Base-by-base conservation (phyloP, 92 coral and sea anemone genomes). In the Chrysogorgia sp. region DNA sequence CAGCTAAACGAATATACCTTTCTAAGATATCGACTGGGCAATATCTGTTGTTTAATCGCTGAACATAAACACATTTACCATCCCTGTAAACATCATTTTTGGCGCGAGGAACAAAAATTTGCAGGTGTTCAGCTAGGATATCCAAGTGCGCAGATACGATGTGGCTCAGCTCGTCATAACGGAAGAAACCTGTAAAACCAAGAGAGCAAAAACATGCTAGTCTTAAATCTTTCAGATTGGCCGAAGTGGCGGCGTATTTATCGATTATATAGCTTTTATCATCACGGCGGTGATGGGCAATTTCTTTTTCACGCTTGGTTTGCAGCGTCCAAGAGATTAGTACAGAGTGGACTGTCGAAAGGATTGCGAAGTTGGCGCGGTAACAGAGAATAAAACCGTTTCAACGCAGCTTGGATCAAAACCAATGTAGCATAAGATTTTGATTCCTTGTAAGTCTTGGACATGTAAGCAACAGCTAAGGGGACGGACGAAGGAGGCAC, bases 161-260 rank as follows among this genome's bases (percentile, higher is more conserved):
- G 22, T 56, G 15, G 20, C 32, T 56, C 26, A 81, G 12, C 28
- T 68, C 79, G 17, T 68, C 22, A 49, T 29, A 81, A 2, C 85
- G 60, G 47, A 81, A 56, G 59, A 87, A 83, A 4, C 85, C 91
- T 20, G 88, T 85, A 34, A 83, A 87, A 14, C 82, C 88, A 33
- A 87, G 63, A 0, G 74, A 12, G 55, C 88, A 78, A 0, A 87
- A 20, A 43, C 63, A 29, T 22, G 82, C 85, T 20, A 67, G 10
- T 22, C 91, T 61, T 43, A 79, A 63, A 30, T 83, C 83, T 63
- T 79, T 84, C 19, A 84, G 40, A 33, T 43, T 45, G 20, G 88
- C 74, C 21, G 13, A 19, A 19, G 40, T 34, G 17, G 23, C n/a
- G 25, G 50, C 84, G 53, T 34, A 64, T 22, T 58, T 28, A 58